Evolutionary conservation across 2,113 vertebrate genomes (phyloP), one percentile per base, ranked within the genome.

Genomic region (Carassius carassius): DNA sequence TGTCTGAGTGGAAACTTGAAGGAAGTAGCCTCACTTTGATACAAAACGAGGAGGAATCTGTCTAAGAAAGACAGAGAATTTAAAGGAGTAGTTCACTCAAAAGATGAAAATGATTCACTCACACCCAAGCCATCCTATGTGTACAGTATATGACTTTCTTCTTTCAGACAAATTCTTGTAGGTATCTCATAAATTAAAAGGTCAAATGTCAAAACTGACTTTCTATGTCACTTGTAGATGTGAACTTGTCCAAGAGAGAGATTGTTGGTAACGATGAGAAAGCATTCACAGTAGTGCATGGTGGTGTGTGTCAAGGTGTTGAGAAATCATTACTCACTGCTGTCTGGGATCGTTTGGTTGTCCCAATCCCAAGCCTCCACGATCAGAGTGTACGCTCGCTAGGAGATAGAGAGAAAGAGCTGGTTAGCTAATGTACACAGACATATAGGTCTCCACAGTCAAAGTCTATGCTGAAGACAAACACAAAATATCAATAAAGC

Each of bases 291-390:
- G 49, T 10, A 54, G 25, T 70, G 47, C 44, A 54, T 10, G 32
- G 11, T 60, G 32, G 21, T 78, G 44, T 81, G 60, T 69, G 67
- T 81, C 10, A 37, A 70, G 41, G 25, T 69, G 63, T 54, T 72
- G 65, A 67, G 65, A 82, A 82, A 72, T 37, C 49, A 58, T 37
- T 91, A 94, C 97, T 98, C 90, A 99, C 98, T 96, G 49, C 91
- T 89, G 78, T 93, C 94, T 84, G 29, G 82, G 44, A 89, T 88
- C 14, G 96, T 97, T 81, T 93, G 92, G 35, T 99, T 99, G 94
- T 99, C 97, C 94, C 93, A 95, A 91, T 99, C 96, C 97, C 96
- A 98, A 23, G 96, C 97, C 90, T 98, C 97, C 90, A 99, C 90
- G 54, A 98, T 95, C 91, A 99, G 94, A 0, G 97, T 99, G 92